These are phyloP conservation scores for Xiphophorus birchmanni DNA, from an alignment of 2,797 vertebrate genomes.

Conservation along the genomic window DNA sequence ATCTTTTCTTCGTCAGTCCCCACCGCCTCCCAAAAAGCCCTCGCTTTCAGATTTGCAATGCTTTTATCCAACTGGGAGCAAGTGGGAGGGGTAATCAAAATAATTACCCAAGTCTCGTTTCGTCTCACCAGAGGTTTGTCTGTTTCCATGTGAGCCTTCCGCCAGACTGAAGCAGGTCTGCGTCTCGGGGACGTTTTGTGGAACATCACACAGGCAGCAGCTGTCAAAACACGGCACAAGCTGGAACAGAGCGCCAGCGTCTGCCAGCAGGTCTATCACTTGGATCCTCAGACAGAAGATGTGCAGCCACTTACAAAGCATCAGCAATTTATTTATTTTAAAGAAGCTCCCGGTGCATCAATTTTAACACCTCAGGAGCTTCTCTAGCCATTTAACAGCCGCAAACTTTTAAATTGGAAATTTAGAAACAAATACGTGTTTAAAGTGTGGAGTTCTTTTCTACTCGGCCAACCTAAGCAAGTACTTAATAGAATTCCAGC, in stretches of 20 bases:
- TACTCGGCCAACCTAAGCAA: neutral
- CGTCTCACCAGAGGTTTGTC: constrained; percentile 47
- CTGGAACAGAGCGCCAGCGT: constrained; percentile 24
- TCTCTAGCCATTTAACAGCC: neutral
- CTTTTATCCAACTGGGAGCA: constrained; percentile 43
- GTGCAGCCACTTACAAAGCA: constrained; percentile 47
- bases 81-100: constrained; percentile 64
- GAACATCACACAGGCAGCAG: constrained; percentile 67
- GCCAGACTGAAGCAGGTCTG: constrained; percentile 57
- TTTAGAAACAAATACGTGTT: neutral
- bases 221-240: constrained; percentile 62
- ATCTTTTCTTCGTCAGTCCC: constrained; percentile 32
- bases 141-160: constrained; percentile 49
- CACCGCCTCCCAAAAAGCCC: constrained; percentile 29
- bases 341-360: constrained; percentile 15
- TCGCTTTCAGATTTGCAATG: constrained; percentile 43
- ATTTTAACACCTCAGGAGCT: constrained; percentile 14
- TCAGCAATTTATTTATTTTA: neutral
- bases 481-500: neutral
- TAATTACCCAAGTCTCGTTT: constrained; percentile 65
- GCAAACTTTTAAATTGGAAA: neutral
- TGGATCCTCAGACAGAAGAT: constrained; percentile 46
- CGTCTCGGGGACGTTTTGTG: constrained; percentile 53
- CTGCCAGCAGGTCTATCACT: constrained; percentile 44
- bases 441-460: neutral